Conservation (phyloP, 2,888 invertebrate genomes). For the Scaptodrosophila latifasciaeformis region DNA sequence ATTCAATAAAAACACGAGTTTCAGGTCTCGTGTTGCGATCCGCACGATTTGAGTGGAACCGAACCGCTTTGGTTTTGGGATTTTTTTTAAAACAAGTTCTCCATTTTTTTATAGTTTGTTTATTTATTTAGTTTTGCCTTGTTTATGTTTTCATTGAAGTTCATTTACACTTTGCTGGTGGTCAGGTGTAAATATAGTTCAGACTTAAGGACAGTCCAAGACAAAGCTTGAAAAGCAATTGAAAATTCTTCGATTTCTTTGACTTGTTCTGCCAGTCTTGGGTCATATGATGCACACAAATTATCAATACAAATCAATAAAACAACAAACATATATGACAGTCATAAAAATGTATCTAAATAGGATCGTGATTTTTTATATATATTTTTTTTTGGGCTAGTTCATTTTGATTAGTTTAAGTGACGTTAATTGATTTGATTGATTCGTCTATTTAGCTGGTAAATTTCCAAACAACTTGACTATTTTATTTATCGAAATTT, state of each 20-base stretch:
- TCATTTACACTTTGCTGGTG: constrained; percentile 14
- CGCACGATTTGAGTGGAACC: too few species aligned
- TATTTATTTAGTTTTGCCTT: background rate
- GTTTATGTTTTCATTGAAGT: constrained; percentile 1
- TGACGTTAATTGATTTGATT: constrained; percentile 57
- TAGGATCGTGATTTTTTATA: constrained; percentile 9
- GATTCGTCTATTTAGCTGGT: constrained; percentile 48
- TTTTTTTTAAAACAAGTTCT: constrained; percentile 5
- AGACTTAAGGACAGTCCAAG: constrained; percentile 50
- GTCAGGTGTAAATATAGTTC: too few species aligned
- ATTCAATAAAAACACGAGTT: too few species aligned
- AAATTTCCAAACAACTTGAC: constrained; percentile 57
- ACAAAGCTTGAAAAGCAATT: constrained; percentile 52
- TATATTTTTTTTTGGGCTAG: constrained; percentile 33
- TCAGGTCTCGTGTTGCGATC: too few species aligned
- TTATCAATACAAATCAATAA: constrained; percentile 1
- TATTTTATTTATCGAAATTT: too few species aligned
- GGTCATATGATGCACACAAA: background rate
- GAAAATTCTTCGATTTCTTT: too few species aligned
- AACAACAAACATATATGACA: background rate
- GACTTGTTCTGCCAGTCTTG: background rate
- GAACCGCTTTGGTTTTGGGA: too few species aligned
- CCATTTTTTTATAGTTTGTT: background rate
- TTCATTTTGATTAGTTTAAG: constrained; percentile 55
- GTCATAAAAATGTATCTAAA: constrained; percentile 1